Percentiles rank a stretch among this genome's conserved stretches.
Conservation (phyloP, 2,113 vertebrate species). For the Puffinus mauretanicus region DNA sequence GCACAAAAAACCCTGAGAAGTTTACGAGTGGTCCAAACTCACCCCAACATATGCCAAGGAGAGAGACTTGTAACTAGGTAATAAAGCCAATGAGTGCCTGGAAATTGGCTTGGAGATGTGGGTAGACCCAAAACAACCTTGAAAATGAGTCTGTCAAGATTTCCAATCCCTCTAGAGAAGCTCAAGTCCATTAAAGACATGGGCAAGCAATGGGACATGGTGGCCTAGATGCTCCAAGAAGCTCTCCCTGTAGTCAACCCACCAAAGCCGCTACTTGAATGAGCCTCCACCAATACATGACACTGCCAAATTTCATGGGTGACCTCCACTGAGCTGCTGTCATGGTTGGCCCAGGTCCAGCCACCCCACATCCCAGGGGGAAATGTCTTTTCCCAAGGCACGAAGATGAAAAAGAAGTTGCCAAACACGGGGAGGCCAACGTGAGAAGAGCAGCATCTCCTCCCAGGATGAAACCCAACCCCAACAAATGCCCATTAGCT, state of each 20-base stretch:
- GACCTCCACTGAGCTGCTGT: background rate
- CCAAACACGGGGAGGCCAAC: background rate
- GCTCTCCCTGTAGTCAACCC: background rate
- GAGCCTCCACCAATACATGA: fast-evolving
- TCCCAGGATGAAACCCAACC: background rate
- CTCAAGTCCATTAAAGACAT: background rate
- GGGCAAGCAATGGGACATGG: fast-evolving
- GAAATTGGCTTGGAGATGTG: background rate
- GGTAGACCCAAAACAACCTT: background rate
- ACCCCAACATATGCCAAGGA: background rate
- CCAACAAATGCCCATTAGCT: background rate
- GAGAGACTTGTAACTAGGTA: too few relatives aligned
- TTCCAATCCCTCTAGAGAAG: background rate
- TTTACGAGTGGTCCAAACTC: fast-evolving
- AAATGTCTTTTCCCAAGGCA: background rate
- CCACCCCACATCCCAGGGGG: fast-evolving
- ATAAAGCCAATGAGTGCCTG: fast-evolving
- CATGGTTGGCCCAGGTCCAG: background rate
- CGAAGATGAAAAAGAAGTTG: background rate
- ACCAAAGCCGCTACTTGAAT: background rate
- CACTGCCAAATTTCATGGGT: fast-evolving
- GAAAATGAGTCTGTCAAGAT: background rate
- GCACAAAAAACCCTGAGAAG: background rate
- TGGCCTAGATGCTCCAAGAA: background rate
- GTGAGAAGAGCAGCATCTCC: background rate